Evolutionary conservation across 2,113 vertebrate genomes (phyloP), one percentile per base, ranked within the genome.

Genomic region (Bucco capensis): DNA sequence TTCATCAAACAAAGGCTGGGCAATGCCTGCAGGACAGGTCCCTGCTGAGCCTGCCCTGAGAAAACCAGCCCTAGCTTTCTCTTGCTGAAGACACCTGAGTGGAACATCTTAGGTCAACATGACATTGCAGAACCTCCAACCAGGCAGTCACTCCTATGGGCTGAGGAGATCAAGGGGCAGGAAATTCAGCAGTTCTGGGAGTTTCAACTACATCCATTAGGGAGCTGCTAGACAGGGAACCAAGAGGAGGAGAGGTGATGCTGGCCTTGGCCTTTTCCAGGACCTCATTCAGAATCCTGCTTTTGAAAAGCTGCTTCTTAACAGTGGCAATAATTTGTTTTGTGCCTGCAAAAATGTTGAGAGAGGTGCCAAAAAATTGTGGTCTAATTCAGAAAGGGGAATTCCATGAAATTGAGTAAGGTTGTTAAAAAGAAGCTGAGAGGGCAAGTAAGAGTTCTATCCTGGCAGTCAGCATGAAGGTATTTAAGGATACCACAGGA

Each of bases 91-190:
- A 37, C 56, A 23, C 49, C 61, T 6, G 46, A 40, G 47, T 49
- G 49, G 86, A 24, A 27, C 71, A 21, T 23, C 22, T 62, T 56
- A 31, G 27, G 16, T 56, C 13, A 40, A 30, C 13, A 3, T 28
- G 40, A 24, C 10, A 9, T 9, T 18, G 23, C 28, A n/a, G 69
- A 86, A 11, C 69, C 38, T 42, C 73, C 47, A 47, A 3, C 19
- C 1, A 2, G 23, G 35, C 1, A 1, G 46, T n/a, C 14, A n/a
- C 51, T 44, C n/a, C 15, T 49, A 2, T 24, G 37, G 35, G 31
- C 40, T 50, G 42, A 37, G 31, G 49, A 61, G 82, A 18, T 30
- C 8, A 13, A 28, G 69, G 31, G 47, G 14, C 8, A 56, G 60
- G 60, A 54, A 35, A 28, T 24, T 31, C 19, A 35, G 78, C 1